Evolutionary conservation across 2,888 invertebrate species (phyloP), one percentile per base, ranked within the genome.

Genomic region (Beris morrisii): DNA sequence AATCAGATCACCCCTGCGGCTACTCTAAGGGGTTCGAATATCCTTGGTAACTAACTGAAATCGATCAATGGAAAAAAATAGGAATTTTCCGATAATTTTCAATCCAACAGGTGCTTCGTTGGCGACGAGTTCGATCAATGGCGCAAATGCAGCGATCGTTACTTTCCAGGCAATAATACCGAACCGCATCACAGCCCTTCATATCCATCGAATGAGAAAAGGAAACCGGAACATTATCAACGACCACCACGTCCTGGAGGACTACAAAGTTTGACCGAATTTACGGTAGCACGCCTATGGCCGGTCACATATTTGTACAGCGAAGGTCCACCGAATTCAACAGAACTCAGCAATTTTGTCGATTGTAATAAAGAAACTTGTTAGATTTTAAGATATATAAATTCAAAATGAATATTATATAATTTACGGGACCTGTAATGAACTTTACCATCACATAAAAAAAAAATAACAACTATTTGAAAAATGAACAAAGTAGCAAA

Each of bases 101-200:
- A 45, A 22, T 22, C 22, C 22, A 22, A 1, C 69, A 92, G 92
- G 92, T 93, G 93, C 74, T 91, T 91, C 77, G 93, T 93, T 5
- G 93, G 93, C 12, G 86, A 87, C 4, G 84, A 84, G 3, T 83
- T 84, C 9, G 90, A 91, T 66, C 93, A 93, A 77, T 93, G 93
- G 93, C 84, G 93, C 7, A 92, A 92, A 6, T 93, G 93, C 79
- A 93, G 89, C 72, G 92, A 93, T 73, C 87, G 87, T 53, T 93
- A 92, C 76, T 90, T 87, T 72, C 92, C 92, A 12, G 74, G 74
- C 56, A 78, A 79, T 58, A 73, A 73, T 58, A 78, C 76, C 1
- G 72, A 73, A 28, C 50, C 71, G 0, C 68, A 67, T 44, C 68
- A 71, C n/a, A 73, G 74, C 28, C 61, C 68, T 15, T 59, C 67